These are phyloP conservation scores for Gambusia holbrooki DNA, from an alignment of 2,113 vertebrate species.

Conservation along the genomic window DNA sequence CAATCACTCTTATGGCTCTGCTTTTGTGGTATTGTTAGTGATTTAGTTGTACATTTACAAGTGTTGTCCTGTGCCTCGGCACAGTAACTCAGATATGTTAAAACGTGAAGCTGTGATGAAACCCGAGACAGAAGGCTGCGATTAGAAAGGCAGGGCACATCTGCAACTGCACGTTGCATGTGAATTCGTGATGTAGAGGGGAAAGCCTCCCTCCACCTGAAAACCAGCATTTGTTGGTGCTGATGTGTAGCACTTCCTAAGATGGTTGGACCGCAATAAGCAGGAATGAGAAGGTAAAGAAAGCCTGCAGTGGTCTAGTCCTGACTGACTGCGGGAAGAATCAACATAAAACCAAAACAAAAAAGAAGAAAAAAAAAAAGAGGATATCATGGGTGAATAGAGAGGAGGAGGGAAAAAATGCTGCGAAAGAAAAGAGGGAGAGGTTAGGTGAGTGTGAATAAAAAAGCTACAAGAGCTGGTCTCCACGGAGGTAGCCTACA, in stretches of 20 bases:
- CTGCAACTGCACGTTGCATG: conserved; percentile 43
- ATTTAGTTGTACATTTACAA: too few species aligned
- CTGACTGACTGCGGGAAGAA: conserved; percentile 25
- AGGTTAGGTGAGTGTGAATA: conserved; percentile 69
- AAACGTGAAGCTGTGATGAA: conserved; percentile 12
- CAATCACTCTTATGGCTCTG: too few species aligned
- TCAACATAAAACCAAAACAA: conserved; percentile 25
- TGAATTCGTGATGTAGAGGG: conserved; percentile 49
- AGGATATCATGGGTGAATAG: conserved; percentile 36
- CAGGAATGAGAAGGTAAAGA: conserved; percentile 22
- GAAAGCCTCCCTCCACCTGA: conserved; percentile 57
- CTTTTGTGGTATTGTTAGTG: too few species aligned
- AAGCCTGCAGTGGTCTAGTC: conserved; percentile 5
- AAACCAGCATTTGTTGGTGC: conserved; percentile 63
- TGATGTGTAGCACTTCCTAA: conserved; percentile 60
- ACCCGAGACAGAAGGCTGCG: conserved; percentile 19
- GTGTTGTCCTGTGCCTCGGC: too few species aligned
- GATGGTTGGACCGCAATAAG: conserved; percentile 28
- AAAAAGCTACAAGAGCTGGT: conserved; percentile 68
- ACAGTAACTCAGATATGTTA: too few species aligned
- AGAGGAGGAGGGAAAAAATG: conserved; percentile 20
- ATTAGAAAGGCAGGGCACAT: conserved; percentile 66
- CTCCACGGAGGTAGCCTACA: conserved; percentile 80
- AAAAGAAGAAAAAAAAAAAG: neutral
- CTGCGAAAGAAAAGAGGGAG: conserved; percentile 46